Evolutionary conservation across 2,113 vertebrate species (phyloP).

Genomic region (Callipepla squamata): DNA sequence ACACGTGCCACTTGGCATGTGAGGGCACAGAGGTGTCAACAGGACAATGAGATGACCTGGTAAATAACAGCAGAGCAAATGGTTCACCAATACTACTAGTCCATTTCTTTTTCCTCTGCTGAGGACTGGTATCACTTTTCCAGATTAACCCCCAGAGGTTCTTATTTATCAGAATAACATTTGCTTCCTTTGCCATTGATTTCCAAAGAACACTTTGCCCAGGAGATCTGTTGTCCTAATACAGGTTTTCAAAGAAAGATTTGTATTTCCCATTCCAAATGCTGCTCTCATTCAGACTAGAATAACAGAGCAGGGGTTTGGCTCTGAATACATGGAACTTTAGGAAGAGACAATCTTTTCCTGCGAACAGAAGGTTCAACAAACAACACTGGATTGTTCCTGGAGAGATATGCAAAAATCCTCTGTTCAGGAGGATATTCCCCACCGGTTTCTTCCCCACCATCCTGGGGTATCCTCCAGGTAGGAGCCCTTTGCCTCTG

Average conservation of each 20-base stretch:
- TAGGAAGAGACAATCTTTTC: neutral
- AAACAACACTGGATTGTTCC: neutral
- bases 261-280: neutral
- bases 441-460: neutral
- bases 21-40: neutral
- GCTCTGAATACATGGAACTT: neutral
- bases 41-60: neutral
- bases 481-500: neutral
- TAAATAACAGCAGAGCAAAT: neutral
- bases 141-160: neutral
- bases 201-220: neutral
- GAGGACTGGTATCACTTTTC: neutral
- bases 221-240: neutral
- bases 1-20: neutral
- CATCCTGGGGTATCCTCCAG: neutral
- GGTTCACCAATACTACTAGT: neutral
- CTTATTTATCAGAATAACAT: neutral
- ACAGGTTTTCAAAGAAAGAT: neutral
- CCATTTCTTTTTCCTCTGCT: neutral
- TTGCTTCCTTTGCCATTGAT: neutral
- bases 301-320: neutral
- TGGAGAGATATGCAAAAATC: neutral
- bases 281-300: neutral
- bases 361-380: neutral
- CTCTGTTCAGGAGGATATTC: neutral